phyloP scores from a whole-genome alignment of 1,140 invertebrate species.

The Drosophila tsacasi region DNA sequence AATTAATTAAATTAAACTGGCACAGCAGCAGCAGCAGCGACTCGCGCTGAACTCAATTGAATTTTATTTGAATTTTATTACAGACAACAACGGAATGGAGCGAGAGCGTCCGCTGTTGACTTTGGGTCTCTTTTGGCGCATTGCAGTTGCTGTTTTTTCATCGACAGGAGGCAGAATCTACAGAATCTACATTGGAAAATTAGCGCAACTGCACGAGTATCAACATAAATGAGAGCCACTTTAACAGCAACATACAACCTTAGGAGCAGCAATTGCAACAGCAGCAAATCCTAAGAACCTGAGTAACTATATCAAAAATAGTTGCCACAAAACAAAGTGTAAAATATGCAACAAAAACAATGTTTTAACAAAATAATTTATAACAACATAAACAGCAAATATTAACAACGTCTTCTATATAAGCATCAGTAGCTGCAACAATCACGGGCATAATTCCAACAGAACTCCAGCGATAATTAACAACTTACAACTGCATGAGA shows the following conservation, averaged over 20 bases:
- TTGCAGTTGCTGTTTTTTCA: constrained; percentile 42
- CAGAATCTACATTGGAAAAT: not conserved
- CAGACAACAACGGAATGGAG: constrained; percentile 39
- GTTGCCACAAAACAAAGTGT: not conserved
- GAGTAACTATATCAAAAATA: not conserved
- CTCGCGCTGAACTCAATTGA: constrained; percentile 78
- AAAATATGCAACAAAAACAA: not conserved
- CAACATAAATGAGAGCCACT: not conserved
- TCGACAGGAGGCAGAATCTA: not conserved
- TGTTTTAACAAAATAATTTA: too few species aligned
- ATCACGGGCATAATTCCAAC: not conserved
- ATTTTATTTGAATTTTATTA: constrained; percentile 84
- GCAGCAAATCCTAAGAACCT: not conserved
- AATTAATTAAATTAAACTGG: constrained; percentile 82
- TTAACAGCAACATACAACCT: not conserved
- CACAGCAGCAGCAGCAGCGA: constrained; percentile 42
- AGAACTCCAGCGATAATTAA: not conserved
- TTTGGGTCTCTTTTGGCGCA: constrained; percentile 44
- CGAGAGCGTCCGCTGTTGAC: constrained; percentile 20
- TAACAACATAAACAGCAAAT: not conserved
- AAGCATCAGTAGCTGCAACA: not conserved
- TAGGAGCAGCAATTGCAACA: not conserved
- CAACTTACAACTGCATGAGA: not conserved
- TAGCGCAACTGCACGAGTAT: not conserved
- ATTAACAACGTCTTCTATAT: too few species aligned